A percentile compares a stretch with the other conserved stretches of the same genome.
These are phyloP conservation scores for Tetramorium alpestre DNA, from an alignment of 1,140 invertebrate species.

Conservation along the genomic window DNA sequence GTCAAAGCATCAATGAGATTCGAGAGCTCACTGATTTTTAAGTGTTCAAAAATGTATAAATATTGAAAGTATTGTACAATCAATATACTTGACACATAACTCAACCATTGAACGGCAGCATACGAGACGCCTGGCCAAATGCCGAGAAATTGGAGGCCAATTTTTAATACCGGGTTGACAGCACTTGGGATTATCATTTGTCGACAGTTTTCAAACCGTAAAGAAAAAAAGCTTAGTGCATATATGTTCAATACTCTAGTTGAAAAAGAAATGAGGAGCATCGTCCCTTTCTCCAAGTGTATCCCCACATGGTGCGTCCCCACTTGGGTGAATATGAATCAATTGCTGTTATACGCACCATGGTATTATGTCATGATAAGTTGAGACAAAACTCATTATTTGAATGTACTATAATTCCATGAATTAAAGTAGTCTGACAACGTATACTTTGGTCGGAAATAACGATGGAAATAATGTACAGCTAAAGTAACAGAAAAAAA, in stretches of 20 bases:
- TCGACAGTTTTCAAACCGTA: neutral
- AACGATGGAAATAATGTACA: neutral
- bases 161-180: neutral
- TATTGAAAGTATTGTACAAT: constrained; percentile 36
- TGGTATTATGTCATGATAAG: neutral
- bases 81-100: neutral
- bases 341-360: constrained; percentile 9
- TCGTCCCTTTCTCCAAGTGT: neutral
- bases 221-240: no score
- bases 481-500: neutral
- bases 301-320: neutral
- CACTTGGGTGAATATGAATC: neutral
- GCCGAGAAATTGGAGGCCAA: neutral
- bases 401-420: neutral
- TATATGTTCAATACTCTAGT: neutral
- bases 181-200: neutral
- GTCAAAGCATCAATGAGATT: constrained; percentile 19
- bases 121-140: constrained; percentile 1
- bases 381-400: neutral
- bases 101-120: neutral
- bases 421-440: neutral
- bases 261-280: neutral
- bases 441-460: neutral
- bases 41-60: constrained; percentile 9
- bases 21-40: neutral